These are phyloP conservation scores for Phalanger gymnotis DNA, from an alignment of 2,797 vertebrate genomes.

Conservation along the genomic window DNA sequence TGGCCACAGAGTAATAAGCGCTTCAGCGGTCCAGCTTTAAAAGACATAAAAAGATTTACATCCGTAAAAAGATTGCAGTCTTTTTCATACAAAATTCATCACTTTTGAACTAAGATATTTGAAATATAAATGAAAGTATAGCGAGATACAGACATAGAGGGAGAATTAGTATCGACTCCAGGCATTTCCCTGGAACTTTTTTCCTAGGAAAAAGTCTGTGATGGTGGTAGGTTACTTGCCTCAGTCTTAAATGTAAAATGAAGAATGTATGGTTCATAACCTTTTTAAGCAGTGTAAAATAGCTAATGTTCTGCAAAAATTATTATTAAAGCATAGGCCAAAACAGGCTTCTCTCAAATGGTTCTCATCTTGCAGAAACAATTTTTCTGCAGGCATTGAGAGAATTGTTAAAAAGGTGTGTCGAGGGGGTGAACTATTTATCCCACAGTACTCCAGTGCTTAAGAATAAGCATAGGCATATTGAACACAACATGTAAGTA, in stretches of 20 bases:
- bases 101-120: not conserved
- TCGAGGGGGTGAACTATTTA: not conserved
- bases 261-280: not conserved
- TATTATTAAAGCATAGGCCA: not conserved
- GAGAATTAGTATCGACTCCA: not conserved
- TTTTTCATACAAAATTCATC: not conserved
- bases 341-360: not conserved
- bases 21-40: not conserved
- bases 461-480: not conserved
- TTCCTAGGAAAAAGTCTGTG: conserved; percentile 19
- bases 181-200: conserved; percentile 10
- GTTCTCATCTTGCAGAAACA: not conserved
- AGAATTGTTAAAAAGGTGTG: not conserved
- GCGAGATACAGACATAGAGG: not conserved
- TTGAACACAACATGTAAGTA: not conserved
- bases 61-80: not conserved
- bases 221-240: conserved; percentile 14
- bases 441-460: too few relatives aligned
- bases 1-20: too few relatives aligned
- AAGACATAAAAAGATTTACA: not conserved
- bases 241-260: not conserved
- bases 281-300: not conserved
- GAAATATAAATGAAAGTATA: not conserved
- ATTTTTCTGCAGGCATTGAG: not conserved
- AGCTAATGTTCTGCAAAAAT: not conserved